Evolutionary conservation across 2,888 invertebrate species (phyloP).

Genomic region (Pycnomerus fuliginosus): DNA sequence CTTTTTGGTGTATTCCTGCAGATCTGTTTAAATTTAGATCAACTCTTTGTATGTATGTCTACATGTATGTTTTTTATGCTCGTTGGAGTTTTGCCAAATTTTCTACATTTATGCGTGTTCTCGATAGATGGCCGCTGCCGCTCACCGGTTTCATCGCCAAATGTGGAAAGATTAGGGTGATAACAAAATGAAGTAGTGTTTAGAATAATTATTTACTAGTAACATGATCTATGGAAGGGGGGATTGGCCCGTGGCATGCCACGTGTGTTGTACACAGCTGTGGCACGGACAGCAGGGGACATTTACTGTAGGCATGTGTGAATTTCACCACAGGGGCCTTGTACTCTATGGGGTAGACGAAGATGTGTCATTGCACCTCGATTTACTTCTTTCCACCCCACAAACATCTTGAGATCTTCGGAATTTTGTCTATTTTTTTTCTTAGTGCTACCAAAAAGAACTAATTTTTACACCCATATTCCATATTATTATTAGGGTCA

Average conservation of each 20-base stretch:
- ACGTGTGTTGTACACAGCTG: constrained; percentile 49
- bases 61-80: constrained; percentile 8
- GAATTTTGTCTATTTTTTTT: too few species aligned
- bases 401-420: too few species aligned
- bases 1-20: constrained; percentile 12
- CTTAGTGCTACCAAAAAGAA: too few species aligned
- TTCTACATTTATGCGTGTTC: not conserved
- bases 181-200: constrained; percentile 8
- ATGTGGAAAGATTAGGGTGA: not conserved
- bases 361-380: too few species aligned
- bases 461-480: too few species aligned
- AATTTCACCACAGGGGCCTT: constrained; percentile 37
- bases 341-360: constrained; percentile 19
- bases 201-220: constrained; percentile 20
- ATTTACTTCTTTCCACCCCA: too few species aligned
- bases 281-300: constrained; percentile 48
- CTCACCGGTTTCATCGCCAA: not conserved
- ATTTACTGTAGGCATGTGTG: constrained; percentile 47
- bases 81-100: constrained; percentile 18
- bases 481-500: too few species aligned
- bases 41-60: constrained; percentile 11
- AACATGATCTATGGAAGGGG: constrained; percentile 21
- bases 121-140: constrained; percentile 3
- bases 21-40: constrained; percentile 14
- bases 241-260: constrained; percentile 42